Conservation (phyloP, 2,888 invertebrate species). For the Watsonalla cultraria region DNA sequence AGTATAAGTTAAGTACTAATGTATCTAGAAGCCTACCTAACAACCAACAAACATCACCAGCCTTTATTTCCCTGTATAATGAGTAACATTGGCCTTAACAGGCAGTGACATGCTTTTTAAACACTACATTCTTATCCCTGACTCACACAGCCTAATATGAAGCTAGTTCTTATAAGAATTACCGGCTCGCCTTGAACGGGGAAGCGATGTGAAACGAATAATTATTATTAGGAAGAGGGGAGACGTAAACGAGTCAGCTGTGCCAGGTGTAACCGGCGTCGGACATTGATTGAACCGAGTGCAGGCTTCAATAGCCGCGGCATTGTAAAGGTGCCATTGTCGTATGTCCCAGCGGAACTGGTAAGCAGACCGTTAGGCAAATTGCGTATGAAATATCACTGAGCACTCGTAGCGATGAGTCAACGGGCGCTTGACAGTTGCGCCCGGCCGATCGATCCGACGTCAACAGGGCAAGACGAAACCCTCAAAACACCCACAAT, state of each 20-base stretch:
- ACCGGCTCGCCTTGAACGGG: constrained; percentile 26
- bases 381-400: constrained; percentile 63
- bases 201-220: constrained; percentile 12
- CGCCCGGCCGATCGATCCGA: constrained; percentile 74
- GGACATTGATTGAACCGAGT: too few relatives aligned
- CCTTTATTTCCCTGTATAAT: constrained; percentile 12
- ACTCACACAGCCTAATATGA: constrained; percentile 27
- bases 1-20: neutral
- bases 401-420: constrained; percentile 59
- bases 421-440: constrained; percentile 72
- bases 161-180: constrained; percentile 15
- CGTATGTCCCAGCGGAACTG: constrained; percentile 17
- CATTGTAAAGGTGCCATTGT: constrained; percentile 23
- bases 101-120: constrained; percentile 14
- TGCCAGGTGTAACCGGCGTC: constrained; percentile 18
- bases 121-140: constrained; percentile 20
- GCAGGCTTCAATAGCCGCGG: too few relatives aligned
- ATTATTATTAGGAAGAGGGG: constrained; percentile 15
- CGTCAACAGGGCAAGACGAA: constrained; percentile 54
- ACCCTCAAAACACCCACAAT: constrained; percentile 23
- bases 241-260: constrained; percentile 27
- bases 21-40: neutral
- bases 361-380: constrained; percentile 34
- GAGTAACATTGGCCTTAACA: constrained; percentile 17
- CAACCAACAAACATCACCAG: constrained; percentile 10